Evolutionary conservation across 2,797 vertebrate genomes (phyloP), one percentile per base, ranked within the genome.

Genomic region (Myripristis murdjan): DNA sequence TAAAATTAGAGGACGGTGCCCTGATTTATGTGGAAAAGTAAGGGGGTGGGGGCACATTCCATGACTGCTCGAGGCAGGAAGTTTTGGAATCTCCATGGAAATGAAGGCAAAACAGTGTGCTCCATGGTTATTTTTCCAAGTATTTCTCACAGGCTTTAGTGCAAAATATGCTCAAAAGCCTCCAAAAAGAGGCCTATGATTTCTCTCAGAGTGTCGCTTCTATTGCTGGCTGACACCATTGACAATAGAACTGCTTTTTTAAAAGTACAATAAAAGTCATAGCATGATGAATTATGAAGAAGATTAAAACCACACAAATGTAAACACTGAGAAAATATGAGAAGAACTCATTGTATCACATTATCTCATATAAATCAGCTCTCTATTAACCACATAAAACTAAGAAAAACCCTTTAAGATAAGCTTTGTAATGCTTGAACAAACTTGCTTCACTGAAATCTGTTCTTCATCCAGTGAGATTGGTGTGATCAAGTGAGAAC

Each of bases 41-140:
- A 60, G 75, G 87, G 80, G 82, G 66, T 70, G 84, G 91, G 82
- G 88, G 80, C 79, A 80, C 90, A 93, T 94, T 95, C 92, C 92
- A 86, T 68, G 79, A 74, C 77, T 78, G 83, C 90, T 91, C 81
- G 44, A 86, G 85, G 91, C 93, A 94, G 91, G 91, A 95, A 91
- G 93, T 95, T 94, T 92, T 91, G 89, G 91, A 93, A 94, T 95
- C 91, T 92, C 94, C 85, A 92, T 94, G 90, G 91, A 92, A 92
- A 93, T 93, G 67, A 85, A 89, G 89, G 87, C 87, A 91, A 93
- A 94, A 94, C 94, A 95, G 77, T 88, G 80, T 77, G 73, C 77
- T 79, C 67, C 67, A 65, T 75, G 73, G 74, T 78, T 86, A 89
- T 92, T 93, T 94, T 92, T 91, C 86, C 87, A 87, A 87, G 83